phyloP scores from a whole-genome alignment of 2,113 vertebrate genomes.

The Miniopterus natalensis region DNA sequence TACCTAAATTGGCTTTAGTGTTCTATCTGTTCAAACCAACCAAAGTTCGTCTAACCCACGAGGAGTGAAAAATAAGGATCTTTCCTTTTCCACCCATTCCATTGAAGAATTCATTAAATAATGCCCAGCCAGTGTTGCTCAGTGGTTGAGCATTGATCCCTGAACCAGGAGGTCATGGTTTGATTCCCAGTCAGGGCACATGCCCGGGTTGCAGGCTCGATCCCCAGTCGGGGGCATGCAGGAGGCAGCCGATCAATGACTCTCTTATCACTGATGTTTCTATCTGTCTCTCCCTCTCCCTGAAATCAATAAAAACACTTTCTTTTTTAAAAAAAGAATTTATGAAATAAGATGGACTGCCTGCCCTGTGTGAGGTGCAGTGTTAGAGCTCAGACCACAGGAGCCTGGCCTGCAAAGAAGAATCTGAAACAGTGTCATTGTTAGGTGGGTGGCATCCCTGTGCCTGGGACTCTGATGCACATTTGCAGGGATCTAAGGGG shows the following conservation, averaged over 20 bases:
- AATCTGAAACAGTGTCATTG: neutral
- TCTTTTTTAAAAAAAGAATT: too few relatives aligned
- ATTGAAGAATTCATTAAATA: neutral
- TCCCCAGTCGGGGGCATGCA: too few relatives aligned
- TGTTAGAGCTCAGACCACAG: neutral
- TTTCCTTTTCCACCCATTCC: neutral
- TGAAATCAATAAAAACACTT: too few relatives aligned
- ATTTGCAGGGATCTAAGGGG: accelerated
- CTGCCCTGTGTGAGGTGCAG: neutral
- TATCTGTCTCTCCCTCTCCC: too few relatives aligned
- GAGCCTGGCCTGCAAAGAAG: neutral
- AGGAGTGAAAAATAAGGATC: neutral
- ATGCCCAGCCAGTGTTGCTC: too few relatives aligned
- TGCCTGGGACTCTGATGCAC: neutral
- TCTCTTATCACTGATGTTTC: too few relatives aligned
- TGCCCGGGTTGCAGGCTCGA: too few relatives aligned
- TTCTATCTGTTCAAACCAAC: neutral
- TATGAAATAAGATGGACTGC: neutral
- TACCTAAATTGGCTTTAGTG: neutral
- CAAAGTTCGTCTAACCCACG: neutral
- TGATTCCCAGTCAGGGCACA: too few relatives aligned
- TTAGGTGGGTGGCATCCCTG: accelerated
- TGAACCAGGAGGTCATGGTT: too few relatives aligned
- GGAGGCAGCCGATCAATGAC: too few relatives aligned
- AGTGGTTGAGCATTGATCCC: too few relatives aligned